Evolutionary conservation across 2,888 invertebrate genomes (phyloP).

Genomic region (Entomobrya multifasciata): DNA sequence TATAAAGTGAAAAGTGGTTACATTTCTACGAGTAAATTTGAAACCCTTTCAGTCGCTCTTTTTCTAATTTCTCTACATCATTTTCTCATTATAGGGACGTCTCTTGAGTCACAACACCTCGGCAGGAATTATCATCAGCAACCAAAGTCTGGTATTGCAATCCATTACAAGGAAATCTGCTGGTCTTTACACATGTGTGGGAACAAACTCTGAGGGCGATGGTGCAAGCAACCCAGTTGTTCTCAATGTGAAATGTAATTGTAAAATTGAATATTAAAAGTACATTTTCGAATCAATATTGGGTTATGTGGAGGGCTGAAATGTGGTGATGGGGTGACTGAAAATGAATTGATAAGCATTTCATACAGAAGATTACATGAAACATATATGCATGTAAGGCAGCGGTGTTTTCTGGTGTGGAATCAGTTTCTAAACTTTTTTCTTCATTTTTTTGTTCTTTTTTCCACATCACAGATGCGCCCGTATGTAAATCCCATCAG

Average conservation of each 20-base stretch:
- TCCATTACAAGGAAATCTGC: constrained; percentile 88
- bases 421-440: constrained; percentile 13
- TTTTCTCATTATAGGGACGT: constrained; percentile 84
- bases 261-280: constrained; percentile 68
- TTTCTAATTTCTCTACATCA: constrained; percentile 21
- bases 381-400: too few species aligned
- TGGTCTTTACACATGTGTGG: constrained; percentile 93
- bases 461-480: constrained; percentile 84
- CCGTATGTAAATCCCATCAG: constrained; percentile 87
- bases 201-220: constrained; percentile 93
- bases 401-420: neutral
- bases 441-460: constrained; percentile 28
- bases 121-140: constrained; percentile 91
- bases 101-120: constrained; percentile 90
- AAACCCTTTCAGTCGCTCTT: neutral
- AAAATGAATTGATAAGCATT: neutral
- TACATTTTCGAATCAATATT: constrained; percentile 52
- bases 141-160: constrained; percentile 93
- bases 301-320: neutral
- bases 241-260: constrained; percentile 92
- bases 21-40: constrained; percentile 11
- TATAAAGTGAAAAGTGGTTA: neutral
- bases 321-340: neutral
- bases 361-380: too few species aligned
- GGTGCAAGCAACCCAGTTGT: constrained; percentile 92